Evolutionary conservation across 2,113 vertebrate species (phyloP).

Genomic region (Drymodes brunneopygia): DNA sequence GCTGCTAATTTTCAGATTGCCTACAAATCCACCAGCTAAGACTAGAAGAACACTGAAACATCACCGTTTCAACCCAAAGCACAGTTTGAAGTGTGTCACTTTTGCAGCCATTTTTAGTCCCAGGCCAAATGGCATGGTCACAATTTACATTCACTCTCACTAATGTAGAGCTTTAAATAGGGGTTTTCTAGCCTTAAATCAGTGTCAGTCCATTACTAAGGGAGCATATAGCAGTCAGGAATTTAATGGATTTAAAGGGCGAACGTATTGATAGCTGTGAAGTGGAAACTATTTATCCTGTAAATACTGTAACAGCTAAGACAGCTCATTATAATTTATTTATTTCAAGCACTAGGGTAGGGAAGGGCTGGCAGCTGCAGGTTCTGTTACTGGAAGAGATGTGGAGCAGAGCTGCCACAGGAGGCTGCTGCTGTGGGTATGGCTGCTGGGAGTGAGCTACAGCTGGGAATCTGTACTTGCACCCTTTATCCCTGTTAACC

Average conservation of each 20-base stretch:
- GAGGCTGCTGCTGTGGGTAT: neutral
- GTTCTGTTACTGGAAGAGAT: neutral
- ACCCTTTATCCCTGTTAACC: neutral
- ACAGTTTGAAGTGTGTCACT: neutral
- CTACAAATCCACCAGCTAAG: neutral
- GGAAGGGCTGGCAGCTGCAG: neutral
- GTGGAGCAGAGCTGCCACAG: neutral
- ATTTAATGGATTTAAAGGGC: slow-evolving; percentile 53
- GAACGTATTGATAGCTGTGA: slow-evolving; percentile 44
- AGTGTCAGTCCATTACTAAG: slow-evolving; percentile 14
- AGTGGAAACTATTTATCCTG: slow-evolving; percentile 65
- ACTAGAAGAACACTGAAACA: neutral
- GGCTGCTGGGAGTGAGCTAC: neutral
- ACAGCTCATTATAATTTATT: slow-evolving; percentile 48
- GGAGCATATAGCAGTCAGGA: neutral
- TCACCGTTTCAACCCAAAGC: neutral
- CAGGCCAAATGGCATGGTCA: neutral
- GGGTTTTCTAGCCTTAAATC: slow-evolving; percentile 35
- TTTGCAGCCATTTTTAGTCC: neutral
- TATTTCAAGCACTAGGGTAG: neutral
- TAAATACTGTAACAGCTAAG: slow-evolving; percentile 57
- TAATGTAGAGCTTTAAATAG: slow-evolving; percentile 6
- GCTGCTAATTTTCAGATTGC: neutral
- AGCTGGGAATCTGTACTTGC: neutral
- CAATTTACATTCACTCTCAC: slow-evolving; percentile 17